A percentile compares a stretch with the other conserved stretches of the same genome.
Evolutionary conservation across 92 coral and sea anemone species (phyloP).

Genomic region (Porites evermanni): DNA sequence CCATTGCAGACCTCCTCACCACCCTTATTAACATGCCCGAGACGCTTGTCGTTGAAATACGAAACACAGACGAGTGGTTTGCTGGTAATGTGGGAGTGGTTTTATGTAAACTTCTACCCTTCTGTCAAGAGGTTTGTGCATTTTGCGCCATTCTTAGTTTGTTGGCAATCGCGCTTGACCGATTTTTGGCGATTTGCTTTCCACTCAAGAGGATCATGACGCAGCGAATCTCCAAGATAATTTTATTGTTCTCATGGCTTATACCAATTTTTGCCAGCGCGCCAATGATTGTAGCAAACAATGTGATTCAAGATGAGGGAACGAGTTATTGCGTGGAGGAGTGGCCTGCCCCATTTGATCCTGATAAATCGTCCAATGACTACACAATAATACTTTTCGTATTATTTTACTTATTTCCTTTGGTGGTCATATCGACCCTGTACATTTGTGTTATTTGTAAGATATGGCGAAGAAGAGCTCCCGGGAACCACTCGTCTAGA

Average conservation of each 20-base stretch:
- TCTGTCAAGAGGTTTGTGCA: constrained; percentile 68
- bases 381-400: constrained; percentile 74
- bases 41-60: constrained; percentile 51
- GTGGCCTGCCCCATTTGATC: constrained; percentile 76
- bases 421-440: constrained; percentile 49
- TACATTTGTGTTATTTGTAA: constrained; percentile 59
- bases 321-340: constrained; percentile 53
- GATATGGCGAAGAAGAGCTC: constrained; percentile 63
- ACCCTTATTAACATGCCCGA: constrained; percentile 71
- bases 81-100: constrained; percentile 44
- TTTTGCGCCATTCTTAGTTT: constrained; percentile 79
- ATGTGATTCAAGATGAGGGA: constrained; percentile 33
- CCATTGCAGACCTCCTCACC: constrained; percentile 64
- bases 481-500: constrained; percentile 56
- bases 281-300: constrained; percentile 81
- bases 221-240: constrained; percentile 46
- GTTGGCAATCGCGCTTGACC: constrained; percentile 74
- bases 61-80: constrained; percentile 33
- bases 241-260: constrained; percentile 67
- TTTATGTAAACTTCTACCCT: constrained; percentile 53
- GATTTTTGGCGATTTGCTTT: constrained; percentile 69
- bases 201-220: constrained; percentile 78
- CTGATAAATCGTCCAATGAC: constrained; percentile 33
- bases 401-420: constrained; percentile 58
- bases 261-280: constrained; percentile 60